Evolutionary conservation across 2,797 vertebrate genomes (phyloP), one percentile per base, ranked within the genome.

Genomic region (Spinibarbus caldwelli): DNA sequence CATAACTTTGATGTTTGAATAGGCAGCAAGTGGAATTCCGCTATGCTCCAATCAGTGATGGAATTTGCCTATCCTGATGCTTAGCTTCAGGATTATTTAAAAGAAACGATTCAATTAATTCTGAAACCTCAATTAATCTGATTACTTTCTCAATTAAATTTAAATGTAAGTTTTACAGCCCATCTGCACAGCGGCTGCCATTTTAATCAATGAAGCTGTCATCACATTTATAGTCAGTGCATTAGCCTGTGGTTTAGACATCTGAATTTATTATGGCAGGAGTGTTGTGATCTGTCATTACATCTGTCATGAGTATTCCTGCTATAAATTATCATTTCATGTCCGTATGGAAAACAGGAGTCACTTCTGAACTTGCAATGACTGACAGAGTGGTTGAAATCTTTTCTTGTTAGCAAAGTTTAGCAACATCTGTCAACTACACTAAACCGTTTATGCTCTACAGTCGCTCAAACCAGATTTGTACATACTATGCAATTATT

Each of bases 1-100:
- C 36, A 8, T 36, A 34, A 66, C 31, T 54, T 36, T 45, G 41
- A 57, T 26, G 52, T 78, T 41, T 59, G 21, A 38, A 41, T 26
- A 41, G 31, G 14, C 41, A 19, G 26, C 41, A 6, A 45, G 23
- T 31, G 14, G n/a, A 78, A 45, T n/a, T 21, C 23, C 1, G 8
- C 38, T 21, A 31, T 3, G 57, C 59, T n/a, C 75, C 75, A 77
- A 77, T 77, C 76, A 31, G 62, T 45, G 78, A 47, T 2, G 23
- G 15, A 64, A 79, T 79, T 79, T 31, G 38, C 38, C 66, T 79
- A 66, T 66, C 6, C 38, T 31, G 43, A 80, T 68, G n/a, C 78
- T 73, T 73, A 45, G 45, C 71, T 66, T 79, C 57, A 67, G 64
- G 45, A 68, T 68, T 67, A 80, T 68, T 80, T 67, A 36, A 80